Evolutionary conservation across 2,888 invertebrate species (phyloP), one percentile per base, ranked within the genome.

Genomic region (Stenodema calcarata): DNA sequence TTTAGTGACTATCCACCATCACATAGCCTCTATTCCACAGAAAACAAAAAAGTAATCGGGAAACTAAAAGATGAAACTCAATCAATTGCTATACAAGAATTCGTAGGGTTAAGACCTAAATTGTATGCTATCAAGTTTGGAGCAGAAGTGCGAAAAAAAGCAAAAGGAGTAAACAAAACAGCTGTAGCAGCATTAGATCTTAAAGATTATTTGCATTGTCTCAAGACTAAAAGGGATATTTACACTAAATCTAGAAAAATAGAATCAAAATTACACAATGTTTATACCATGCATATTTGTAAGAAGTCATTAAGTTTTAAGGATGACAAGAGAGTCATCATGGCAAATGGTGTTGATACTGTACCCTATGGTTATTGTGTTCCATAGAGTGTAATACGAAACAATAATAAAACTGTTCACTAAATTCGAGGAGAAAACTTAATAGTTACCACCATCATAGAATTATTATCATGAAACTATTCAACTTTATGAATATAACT

Each of bases 41-140:
- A 28, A 35, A 88, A 88, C 69, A 88, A 90, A 87, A 90, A 90
- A 88, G 88, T 90, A 0, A 30, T 90, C 2, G 90, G 90, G 2
- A 82, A 90, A 54, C 90, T 91, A 89, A 90, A 91, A 88, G 90
- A 90, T 88, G 90, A 91, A 86, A 89, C 88, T 44, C 89, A 89
- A 23, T 90, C 90, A 0, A 86, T 87, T 87, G 89, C 90, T n/a
- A 90, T 90, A 88, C 89, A 88, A 0, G 89, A 90, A 87, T 91
- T 90, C 88, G 88, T 90, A 0, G 90, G 90, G 1, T 83, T 90
- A 11, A 83, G 89, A 28, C 84, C 89, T n/a, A 90, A 90, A 88
- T 88, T 90, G 88, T 90, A 90, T 80, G 80, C 79, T 35, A 14
- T 86, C 11, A 16, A 80, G 3, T 50, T 87, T 42, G 88, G 85